Evolutionary conservation across 2,113 vertebrate genomes (phyloP).

Genomic region (Amphiprion percula): DNA sequence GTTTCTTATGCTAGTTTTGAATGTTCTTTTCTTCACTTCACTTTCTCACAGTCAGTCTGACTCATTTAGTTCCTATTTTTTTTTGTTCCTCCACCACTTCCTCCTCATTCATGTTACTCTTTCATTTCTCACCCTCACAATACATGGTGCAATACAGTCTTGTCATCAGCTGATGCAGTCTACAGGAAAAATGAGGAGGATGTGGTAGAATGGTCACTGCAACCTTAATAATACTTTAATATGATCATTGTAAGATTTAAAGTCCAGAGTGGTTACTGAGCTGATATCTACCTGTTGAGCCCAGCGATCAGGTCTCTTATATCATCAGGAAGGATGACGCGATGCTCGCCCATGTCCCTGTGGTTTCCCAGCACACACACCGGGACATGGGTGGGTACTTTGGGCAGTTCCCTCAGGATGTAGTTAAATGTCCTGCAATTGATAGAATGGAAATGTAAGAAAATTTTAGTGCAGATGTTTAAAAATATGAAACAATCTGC

Average conservation of each 20-base stretch:
- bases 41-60: no score
- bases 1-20: no score
- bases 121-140: no score
- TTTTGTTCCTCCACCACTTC: no score
- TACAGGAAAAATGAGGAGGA: no score
- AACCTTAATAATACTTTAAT: no score
- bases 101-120: neutral
- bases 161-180: neutral
- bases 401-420: conserved; percentile 94
- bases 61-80: neutral
- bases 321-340: conserved; percentile 93
- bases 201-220: no score
- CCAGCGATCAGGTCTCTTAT: conserved; percentile 91
- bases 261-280: neutral
- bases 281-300: conserved; percentile 88
- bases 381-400: conserved; percentile 94
- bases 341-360: conserved; percentile 98
- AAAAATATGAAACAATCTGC: no score
- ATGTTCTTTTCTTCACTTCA: no score
- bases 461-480: no score
- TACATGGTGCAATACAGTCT: neutral
- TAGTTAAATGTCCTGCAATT: conserved; percentile 95
- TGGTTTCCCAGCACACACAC: conserved; percentile 97
- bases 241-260: no score
- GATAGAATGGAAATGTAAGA: neutral